Evolutionary conservation across 2,888 invertebrate species (phyloP).

Genomic region (Elmis aenea): DNA sequence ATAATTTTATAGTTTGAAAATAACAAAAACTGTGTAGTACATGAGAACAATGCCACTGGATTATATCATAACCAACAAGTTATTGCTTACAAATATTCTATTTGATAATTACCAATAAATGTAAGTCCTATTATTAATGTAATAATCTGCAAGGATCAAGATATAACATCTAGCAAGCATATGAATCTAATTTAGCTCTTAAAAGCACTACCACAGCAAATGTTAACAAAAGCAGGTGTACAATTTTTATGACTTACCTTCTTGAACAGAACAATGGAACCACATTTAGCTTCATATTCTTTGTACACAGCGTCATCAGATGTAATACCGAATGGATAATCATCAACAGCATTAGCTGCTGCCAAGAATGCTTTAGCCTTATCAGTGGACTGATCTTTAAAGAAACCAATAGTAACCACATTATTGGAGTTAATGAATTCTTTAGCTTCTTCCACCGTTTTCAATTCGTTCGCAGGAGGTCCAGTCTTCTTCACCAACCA

Average conservation of each 20-base stretch:
- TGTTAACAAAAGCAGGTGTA: too few relatives aligned
- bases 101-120: too few relatives aligned
- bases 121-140: too few relatives aligned
- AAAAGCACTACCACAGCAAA: too few relatives aligned
- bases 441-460: conserved; percentile 75
- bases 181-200: background rate
- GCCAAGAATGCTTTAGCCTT: conserved; percentile 79
- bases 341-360: conserved; percentile 78
- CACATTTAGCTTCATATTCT: conserved; percentile 75
- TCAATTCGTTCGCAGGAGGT: conserved; percentile 80
- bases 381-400: conserved; percentile 72
- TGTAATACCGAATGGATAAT: conserved; percentile 83
- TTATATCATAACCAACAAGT: too few relatives aligned
- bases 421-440: conserved; percentile 73
- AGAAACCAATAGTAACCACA: conserved; percentile 87
- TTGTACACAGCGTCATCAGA: conserved; percentile 70
- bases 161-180: background rate
- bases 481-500: conserved; percentile 98
- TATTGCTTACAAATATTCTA: too few relatives aligned
- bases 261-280: conserved; percentile 84
- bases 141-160: too few relatives aligned
- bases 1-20: too few relatives aligned
- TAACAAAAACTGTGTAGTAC: too few relatives aligned
- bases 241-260: conserved; percentile 65
- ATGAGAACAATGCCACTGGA: too few relatives aligned